Evolutionary conservation across 2,113 vertebrate genomes (phyloP), one percentile per base, ranked within the genome.

Genomic region (Speoplatyrhinus poulsoni): DNA sequence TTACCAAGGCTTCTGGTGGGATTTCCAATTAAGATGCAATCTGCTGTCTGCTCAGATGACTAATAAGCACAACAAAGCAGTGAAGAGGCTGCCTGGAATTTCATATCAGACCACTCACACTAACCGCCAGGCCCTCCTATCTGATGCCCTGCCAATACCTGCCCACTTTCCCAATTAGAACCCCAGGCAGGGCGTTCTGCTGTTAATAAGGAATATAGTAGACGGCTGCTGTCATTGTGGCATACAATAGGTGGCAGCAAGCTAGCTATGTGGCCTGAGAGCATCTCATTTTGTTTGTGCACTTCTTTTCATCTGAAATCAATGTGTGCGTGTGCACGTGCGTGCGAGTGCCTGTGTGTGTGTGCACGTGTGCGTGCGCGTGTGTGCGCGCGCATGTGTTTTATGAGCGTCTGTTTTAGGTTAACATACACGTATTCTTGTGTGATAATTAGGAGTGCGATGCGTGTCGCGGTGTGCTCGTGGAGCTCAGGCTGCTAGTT

Each of bases 11-110:
- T 87, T 87, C 86, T 88, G 85, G 52, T 86, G 87, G 89, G 86
- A 90, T 86, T 90, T 89, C 85, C 83, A 91, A 93, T 92, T 92
- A 92, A 91, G 87, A 90, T 88, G 67, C 86, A 88, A 91, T 91
- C 89, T 89, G 88, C 84, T 91, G 87, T 90, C 89, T 89, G 81
- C 79, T 90, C 83, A 79, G 80, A 89, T 67, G 83, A 92, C 87
- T 91, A 92, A 92, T 89, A 91, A 89, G 84, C 86, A 88, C 82
- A 91, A 87, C 90, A 91, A 84, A 90, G 86, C 80, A 74, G 82
- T 79, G 65, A 72, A 83, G 80, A 68, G 81, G 84, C 90, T 86
- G 84, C 87, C 82, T 81, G 87, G 85, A 88, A 46, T 90, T 91
- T 90, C 70, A 84, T 90, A 90, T 91, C 89, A 91, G 87, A 76